Evolutionary conservation across 2,113 vertebrate species (phyloP).

Genomic region (Oryzias curvinotus): DNA sequence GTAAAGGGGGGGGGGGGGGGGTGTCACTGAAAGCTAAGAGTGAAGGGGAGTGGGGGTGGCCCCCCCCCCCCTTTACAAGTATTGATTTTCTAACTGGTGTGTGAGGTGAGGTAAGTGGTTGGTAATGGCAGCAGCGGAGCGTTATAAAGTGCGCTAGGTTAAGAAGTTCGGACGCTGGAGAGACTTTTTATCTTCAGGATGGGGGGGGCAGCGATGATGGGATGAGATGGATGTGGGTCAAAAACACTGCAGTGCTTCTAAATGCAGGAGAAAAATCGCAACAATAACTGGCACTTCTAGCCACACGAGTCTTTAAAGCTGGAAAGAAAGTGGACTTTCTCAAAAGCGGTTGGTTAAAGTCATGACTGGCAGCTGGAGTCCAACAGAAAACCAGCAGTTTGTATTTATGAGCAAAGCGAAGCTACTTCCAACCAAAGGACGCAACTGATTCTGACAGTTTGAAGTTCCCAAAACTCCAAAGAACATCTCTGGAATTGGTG

Average conservation of each 20-base stretch:
- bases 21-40: slow-evolving; percentile 50
- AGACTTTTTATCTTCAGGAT: slow-evolving; percentile 51
- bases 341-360: too few relatives aligned
- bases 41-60: background rate
- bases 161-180: slow-evolving; percentile 56
- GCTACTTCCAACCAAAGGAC: too few relatives aligned
- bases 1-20: slow-evolving; percentile 22
- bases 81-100: slow-evolving; percentile 57
- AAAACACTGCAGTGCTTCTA: slow-evolving; percentile 42
- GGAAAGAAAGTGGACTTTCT: background rate
- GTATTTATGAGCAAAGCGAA: too few relatives aligned
- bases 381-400: too few relatives aligned
- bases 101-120: slow-evolving; percentile 62
- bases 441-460: too few relatives aligned
- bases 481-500: too few relatives aligned
- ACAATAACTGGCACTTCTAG: slow-evolving; percentile 6
- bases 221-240: slow-evolving; percentile 51
- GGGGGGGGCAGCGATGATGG: slow-evolving; percentile 51
- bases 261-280: slow-evolving; percentile 30
- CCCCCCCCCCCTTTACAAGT: slow-evolving; percentile 7
- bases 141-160: slow-evolving; percentile 60
- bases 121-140: slow-evolving; percentile 61
- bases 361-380: too few relatives aligned
- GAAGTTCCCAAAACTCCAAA: too few relatives aligned
- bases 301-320: background rate